Base-by-base conservation (phyloP, 2,113 vertebrate genomes). In the Psilopogon haemacephalus region DNA sequence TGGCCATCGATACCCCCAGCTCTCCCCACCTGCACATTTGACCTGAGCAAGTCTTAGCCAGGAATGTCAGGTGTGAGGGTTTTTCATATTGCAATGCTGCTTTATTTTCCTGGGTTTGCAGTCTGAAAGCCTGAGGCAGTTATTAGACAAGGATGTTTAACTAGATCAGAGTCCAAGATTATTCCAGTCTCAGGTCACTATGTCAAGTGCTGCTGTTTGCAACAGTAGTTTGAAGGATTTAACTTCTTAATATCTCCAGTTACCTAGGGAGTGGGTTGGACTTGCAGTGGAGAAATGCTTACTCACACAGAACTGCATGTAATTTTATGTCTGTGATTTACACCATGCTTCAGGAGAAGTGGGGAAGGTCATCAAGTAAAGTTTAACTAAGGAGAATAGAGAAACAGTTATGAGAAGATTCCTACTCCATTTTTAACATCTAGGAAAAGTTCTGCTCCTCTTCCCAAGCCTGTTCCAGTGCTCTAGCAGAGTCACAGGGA, bases 131-230 rank as follows among this genome's bases (percentile, higher is more conserved):
- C 95, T 67, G 88, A 90, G 95, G 95, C 78, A 0, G 68, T 94
- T 96, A 84, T 93, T 92, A 94, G 91, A 74, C 70, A 86, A 72
- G 84, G 93, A 74, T 95, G 75, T 91, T 96, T 97, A 94, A 93
- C 75, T 88, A 95, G 91, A 95, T 96, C 89, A 82, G 84, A 95
- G 92, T 79, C 90, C 86, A 67, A 74, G 91, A 96, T 96, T 93
- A 94, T 95, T 95, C 91, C 8, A 0, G 63, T 92, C 81, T 58
- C 16, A 9, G 96, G 94, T 97, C 96, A 94, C 62, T 38, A 15
- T 96, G 96, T 97, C 95, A 97, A 96, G 91, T 88, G 90, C 93
- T 95, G 74, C 86, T 94, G 72, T 62, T 97, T 2, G 35, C 93
- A 95, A 84, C 93, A 95, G 89, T 89, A 82, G 86, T 84, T 90